phyloP scores from a whole-genome alignment of 2,797 vertebrate genomes.

The Setipinna tenuifilis region DNA sequence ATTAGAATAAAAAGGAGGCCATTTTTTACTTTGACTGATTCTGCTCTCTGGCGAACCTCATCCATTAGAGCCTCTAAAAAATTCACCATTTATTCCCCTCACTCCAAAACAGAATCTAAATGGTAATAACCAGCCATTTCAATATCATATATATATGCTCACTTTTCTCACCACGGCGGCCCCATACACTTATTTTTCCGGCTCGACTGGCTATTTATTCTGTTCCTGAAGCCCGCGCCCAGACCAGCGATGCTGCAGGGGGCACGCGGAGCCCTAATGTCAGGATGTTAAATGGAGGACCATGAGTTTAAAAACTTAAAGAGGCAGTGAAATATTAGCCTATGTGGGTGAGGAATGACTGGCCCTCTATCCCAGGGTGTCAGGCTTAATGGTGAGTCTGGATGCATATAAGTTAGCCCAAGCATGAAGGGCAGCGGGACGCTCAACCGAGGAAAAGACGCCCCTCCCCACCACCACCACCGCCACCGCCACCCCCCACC shows the following conservation, averaged over 20 bases:
- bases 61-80: constrained; percentile 63
- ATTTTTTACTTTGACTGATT: constrained; percentile 65
- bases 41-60: constrained; percentile 58
- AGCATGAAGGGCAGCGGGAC: constrained; percentile 99
- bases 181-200: constrained; percentile 62
- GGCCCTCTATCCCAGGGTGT: constrained; percentile 87
- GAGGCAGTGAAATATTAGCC: constrained; percentile 96
- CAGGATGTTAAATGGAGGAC: constrained; percentile 85
- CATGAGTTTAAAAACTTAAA: constrained; percentile 92
- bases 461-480: too few species aligned
- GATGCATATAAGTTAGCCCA: constrained; percentile 98
- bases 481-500: constrained; percentile 77
- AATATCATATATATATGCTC: constrained; percentile 59
- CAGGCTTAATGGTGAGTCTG: constrained; percentile 96
- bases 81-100: constrained; percentile 38
- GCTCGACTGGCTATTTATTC: constrained; percentile 42
- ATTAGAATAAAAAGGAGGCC: constrained; percentile 47
- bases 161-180: constrained; percentile 32
- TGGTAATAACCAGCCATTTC: constrained; percentile 71
- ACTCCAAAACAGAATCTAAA: constrained; percentile 65
- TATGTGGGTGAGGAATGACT: constrained; percentile 96
- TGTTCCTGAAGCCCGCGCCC: constrained; percentile 39
- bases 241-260: constrained; percentile 19
- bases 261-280: constrained; percentile 64
- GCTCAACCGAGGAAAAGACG: constrained; percentile 80